Conservation (phyloP, 2,888 invertebrate species). For the Temnothorax unifasciatus region DNA sequence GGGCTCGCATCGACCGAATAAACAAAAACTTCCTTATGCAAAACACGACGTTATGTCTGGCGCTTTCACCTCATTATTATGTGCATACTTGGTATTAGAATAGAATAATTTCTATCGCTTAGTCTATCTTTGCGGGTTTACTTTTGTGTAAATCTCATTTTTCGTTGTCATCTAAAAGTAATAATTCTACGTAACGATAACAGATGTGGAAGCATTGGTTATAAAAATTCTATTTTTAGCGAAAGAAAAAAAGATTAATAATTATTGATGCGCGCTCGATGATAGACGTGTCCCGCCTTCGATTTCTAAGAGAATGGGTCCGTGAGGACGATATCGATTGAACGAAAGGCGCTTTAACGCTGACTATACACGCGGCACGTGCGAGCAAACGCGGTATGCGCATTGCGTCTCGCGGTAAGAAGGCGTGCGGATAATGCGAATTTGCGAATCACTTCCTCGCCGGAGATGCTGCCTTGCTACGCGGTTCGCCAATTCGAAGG, state of each 20-base stretch:
- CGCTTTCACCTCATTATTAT: not conserved
- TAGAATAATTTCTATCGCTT: not conserved
- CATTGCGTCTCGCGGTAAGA: not conserved
- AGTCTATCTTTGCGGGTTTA: not conserved
- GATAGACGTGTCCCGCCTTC: not conserved
- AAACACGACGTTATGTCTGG: not conserved
- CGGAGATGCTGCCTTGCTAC: conserved; percentile 76
- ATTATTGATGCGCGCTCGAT: not conserved
- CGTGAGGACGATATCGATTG: not conserved
- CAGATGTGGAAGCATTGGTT: not conserved
- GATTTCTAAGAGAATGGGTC: not conserved
- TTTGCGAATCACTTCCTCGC: conserved; percentile 62
- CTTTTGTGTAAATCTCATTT: not conserved
- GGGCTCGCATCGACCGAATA: not conserved
- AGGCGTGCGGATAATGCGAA: not conserved
- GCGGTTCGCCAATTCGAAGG: conserved; percentile 84
- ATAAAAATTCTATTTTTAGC: not conserved
- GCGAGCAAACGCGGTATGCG: too few species aligned
- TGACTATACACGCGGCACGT: not conserved
- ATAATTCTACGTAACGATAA: not conserved
- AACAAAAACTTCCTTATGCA: conserved; percentile 10
- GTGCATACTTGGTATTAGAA: not conserved
- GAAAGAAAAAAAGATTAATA: not conserved
- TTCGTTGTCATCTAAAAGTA: not conserved
- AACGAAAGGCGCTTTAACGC: not conserved